These are phyloP conservation scores for Clarias gariepinus DNA, from an alignment of 2,113 vertebrate species.

Conservation along the genomic window DNA sequence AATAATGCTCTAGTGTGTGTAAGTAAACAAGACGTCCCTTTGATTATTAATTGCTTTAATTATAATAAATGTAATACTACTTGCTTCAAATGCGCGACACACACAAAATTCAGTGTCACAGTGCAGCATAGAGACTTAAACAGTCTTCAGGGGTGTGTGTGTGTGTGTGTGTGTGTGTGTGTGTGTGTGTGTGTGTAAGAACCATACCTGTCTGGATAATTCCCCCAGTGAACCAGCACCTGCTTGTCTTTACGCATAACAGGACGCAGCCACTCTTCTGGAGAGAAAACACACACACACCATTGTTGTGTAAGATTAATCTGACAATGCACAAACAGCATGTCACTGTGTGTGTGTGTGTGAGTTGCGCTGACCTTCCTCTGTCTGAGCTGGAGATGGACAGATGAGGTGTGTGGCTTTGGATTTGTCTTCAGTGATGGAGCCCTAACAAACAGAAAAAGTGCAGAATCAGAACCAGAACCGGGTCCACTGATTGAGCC, in stretches of 20 bases:
- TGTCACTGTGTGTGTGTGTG: background rate
- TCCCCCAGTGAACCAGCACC: conserved; percentile 94
- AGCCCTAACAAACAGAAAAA: conserved; percentile 73
- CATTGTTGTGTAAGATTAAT: too few relatives aligned
- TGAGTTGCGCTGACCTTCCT: conserved; percentile 80
- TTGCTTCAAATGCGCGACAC: too few relatives aligned
- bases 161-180: background rate
- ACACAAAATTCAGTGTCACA: too few relatives aligned
- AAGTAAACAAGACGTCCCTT: too few relatives aligned
- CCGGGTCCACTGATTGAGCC: fast-evolving
- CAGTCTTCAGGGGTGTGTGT: background rate
- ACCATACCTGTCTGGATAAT: conserved; percentile 78
- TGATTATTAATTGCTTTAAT: too few relatives aligned
- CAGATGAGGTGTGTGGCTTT: conserved; percentile 94
- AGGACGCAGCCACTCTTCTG: conserved; percentile 96
- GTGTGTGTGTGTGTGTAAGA: background rate
- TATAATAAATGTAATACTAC: too few relatives aligned
- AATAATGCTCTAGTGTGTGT: too few relatives aligned
- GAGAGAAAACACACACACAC: conserved; percentile 49
- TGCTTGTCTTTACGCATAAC: conserved; percentile 96
- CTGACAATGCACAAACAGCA: background rate
- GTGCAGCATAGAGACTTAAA: too few relatives aligned
- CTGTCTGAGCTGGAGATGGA: conserved; percentile 80
- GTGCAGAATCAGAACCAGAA: background rate
- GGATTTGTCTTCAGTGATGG: conserved; percentile 91